Percentiles rank a stretch among this genome's conserved stretches.
phyloP scores from a whole-genome alignment of 2,113 vertebrate genomes.

The Psilopogon haemacephalus region DNA sequence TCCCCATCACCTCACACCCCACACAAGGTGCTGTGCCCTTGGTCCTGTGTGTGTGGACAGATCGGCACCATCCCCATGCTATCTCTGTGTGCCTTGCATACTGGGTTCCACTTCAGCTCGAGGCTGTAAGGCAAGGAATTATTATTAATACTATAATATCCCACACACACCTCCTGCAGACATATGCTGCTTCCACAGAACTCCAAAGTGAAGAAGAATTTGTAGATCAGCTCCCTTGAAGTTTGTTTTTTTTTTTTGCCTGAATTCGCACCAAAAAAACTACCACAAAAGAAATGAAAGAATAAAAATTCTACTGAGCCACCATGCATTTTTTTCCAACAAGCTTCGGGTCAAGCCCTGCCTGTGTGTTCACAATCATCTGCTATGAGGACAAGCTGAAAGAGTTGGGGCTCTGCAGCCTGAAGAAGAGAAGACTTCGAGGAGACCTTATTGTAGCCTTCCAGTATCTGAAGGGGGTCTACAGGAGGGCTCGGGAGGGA shows the following conservation, averaged over 20 bases:
- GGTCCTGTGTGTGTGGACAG: not conserved
- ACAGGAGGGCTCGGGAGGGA: too few relatives aligned
- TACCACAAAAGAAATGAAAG: not conserved
- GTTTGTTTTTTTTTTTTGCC: too few relatives aligned
- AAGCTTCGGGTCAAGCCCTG: not conserved
- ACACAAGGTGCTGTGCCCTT: not conserved
- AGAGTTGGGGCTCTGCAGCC: too few relatives aligned
- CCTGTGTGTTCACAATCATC: too few relatives aligned
- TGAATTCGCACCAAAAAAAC: not conserved
- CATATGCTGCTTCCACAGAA: not conserved
- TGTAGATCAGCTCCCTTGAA: not conserved
- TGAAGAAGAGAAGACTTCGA: too few relatives aligned
- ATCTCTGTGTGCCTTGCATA: rapidly evolving
- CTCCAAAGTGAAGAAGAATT: not conserved
- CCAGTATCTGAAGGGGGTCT: too few relatives aligned
- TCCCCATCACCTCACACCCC: not conserved
- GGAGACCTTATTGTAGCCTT: too few relatives aligned
- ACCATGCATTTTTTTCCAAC: not conserved
- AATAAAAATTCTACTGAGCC: not conserved
- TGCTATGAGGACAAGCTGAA: too few relatives aligned
- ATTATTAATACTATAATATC: too few relatives aligned
- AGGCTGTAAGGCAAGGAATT: not conserved
- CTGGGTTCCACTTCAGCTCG: not conserved
- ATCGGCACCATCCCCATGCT: not conserved
- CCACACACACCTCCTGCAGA: not conserved